Evolutionary conservation across 2,888 invertebrate genomes (phyloP), one percentile per base, ranked within the genome.

Genomic region (Macrosiphum euphorbiae): DNA sequence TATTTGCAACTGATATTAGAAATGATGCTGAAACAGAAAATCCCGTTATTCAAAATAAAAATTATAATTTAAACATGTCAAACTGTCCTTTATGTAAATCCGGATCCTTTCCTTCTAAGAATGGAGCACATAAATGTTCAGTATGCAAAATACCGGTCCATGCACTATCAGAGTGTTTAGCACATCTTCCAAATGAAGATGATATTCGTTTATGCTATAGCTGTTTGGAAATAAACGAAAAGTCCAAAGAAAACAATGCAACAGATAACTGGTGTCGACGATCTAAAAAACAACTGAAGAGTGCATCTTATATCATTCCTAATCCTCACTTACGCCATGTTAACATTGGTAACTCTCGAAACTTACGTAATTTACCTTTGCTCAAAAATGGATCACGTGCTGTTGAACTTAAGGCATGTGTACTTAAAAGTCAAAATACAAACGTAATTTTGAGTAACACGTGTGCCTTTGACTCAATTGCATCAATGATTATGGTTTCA

Each of bases 171-270:
- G 4, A 78, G 13, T 88, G 88, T 35, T 88, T 55, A 52, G 28
- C 88, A 35, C 35, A 88, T 28, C n/a, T 52, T 24, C 88, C 16
- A 52, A 28, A 88, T 88, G 52, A 88, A 16, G 88, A 55, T 88
- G 88, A 88, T 20, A 88, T 88, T 52, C 52, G 52, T 88, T 52
- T 88, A 11, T 52, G 52, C 52, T 88, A 47, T 55, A 88, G 35
- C 35, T 88, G 52, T 28, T 88, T 88, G n/a, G 88, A 88, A 26
- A 55, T 13, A n/a, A 52, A 88, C 35, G 88, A 88, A 88, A 52
- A 52, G 52, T n/a, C 8, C 24, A 55, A 13, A 16, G 88, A 88
- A 88, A 35, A 88, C 7, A 88, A 88, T 35, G 88, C 35, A 35
- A 88, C 52, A n/a, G 88, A 55, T 88, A 28, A 35, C 16, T 88